phyloP scores from a whole-genome alignment of 2,888 invertebrate genomes.

The Rhogogaster chlorosoma region DNA sequence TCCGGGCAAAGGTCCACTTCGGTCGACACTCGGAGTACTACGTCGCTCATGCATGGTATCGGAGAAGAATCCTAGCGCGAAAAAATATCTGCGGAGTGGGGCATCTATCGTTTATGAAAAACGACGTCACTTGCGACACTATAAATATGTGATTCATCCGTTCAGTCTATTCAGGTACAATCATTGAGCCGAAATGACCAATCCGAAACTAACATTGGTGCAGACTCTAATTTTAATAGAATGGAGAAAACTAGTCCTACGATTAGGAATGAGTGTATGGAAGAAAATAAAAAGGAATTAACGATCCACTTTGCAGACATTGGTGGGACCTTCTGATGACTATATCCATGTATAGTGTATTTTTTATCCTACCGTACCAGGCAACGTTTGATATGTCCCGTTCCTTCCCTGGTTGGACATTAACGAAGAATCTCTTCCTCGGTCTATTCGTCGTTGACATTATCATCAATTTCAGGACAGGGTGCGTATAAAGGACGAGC shows the following conservation, averaged over 20 bases:
- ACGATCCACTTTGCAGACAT: not conserved
- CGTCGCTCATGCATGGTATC: conserved; percentile 69
- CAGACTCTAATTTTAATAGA: not conserved
- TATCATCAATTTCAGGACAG: conserved; percentile 72
- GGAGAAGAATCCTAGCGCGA: conserved; percentile 68
- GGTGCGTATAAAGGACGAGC: conserved; percentile 64
- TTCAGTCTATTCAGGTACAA: conserved; percentile 72
- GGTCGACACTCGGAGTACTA: conserved; percentile 55
- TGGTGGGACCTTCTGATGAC: conserved; percentile 74
- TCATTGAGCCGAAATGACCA: not conserved
- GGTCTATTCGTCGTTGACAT: conserved; percentile 71
- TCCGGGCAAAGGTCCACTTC: conserved; percentile 61
- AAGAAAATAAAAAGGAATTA: not conserved
- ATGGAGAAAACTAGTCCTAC: not conserved
- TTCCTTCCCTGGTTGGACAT: conserved; percentile 59
- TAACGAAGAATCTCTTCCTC: conserved; percentile 67
- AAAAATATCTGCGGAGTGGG: conserved; percentile 70
- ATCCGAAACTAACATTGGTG: not conserved
- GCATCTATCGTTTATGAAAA: conserved; percentile 70
- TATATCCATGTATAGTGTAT: conserved; percentile 62
- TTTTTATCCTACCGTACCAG: conserved; percentile 71
- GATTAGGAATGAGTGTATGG: not conserved
- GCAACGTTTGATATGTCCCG: conserved; percentile 68
- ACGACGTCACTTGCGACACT: conserved; percentile 67
- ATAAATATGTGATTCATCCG: conserved; percentile 70